Evolutionary conservation across 2,797 vertebrate species (phyloP).

Genomic region (Amblyraja radiata): DNA sequence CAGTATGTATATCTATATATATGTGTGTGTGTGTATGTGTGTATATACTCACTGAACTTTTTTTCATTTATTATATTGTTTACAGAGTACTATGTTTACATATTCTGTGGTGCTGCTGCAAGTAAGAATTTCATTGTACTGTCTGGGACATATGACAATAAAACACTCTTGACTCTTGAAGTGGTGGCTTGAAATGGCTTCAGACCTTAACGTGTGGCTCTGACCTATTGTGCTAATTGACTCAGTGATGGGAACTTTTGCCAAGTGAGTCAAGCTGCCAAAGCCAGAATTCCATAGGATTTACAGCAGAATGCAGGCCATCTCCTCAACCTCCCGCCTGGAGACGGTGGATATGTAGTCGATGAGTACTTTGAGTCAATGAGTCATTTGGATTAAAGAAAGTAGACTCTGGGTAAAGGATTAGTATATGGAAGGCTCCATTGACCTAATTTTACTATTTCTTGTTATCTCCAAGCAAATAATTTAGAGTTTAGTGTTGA

Average conservation of each 20-base stretch:
- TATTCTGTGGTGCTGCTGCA: too few species aligned
- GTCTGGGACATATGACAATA: too few species aligned
- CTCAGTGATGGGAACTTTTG: neutral
- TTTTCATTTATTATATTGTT: too few species aligned
- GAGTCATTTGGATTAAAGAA: neutral
- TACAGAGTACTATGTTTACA: too few species aligned
- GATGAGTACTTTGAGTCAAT: neutral
- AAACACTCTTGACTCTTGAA: too few species aligned
- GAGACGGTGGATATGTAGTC: neutral
- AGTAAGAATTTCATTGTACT: too few species aligned
- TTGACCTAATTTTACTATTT: neutral
- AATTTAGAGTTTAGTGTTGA: neutral
- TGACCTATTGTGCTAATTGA: neutral
- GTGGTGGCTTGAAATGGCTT: neutral
- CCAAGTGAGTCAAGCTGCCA: neutral
- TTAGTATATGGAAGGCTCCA: neutral
- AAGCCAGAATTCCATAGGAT: neutral
- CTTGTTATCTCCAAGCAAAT: neutral
- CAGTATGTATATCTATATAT: too few species aligned
- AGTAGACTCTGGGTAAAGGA: neutral
- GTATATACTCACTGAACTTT: too few species aligned
- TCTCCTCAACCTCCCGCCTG: neutral
- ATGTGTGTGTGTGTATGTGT: too few species aligned
- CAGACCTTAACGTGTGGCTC: neutral
- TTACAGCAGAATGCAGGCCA: neutral